Conservation (phyloP, 2,113 vertebrate species). For the Oryzias woworae region DNA sequence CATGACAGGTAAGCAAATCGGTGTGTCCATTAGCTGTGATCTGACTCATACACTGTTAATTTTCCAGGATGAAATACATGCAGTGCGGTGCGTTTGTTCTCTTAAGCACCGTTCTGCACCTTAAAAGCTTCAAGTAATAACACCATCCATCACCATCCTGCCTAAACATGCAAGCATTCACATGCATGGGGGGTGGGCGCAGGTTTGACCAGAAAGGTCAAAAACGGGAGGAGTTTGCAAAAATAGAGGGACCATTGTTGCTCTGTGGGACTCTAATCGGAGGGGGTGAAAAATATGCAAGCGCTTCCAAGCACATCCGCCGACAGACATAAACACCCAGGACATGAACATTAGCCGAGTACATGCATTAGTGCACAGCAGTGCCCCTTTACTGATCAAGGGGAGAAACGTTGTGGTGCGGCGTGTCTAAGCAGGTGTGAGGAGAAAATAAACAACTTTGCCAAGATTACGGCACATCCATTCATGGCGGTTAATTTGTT, state of each 20-base stretch:
- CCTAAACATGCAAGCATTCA: constrained; percentile 26
- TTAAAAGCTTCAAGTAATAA: constrained; percentile 79
- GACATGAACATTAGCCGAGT: constrained; percentile 53
- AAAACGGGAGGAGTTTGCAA: constrained; percentile 42
- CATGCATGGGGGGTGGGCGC: constrained; percentile 14
- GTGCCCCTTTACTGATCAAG: constrained; percentile 62
- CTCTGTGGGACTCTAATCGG: constrained; percentile 58
- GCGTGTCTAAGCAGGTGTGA: constrained; percentile 62
- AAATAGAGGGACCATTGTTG: constrained; percentile 50
- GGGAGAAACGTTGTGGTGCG: constrained; percentile 57
- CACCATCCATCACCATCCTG: constrained; percentile 71
- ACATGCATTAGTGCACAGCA: constrained; percentile 71
- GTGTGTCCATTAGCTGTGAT: constrained; percentile 20
- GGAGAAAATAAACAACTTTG: constrained; percentile 61
- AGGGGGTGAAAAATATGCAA: constrained; percentile 13
- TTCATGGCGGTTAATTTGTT: constrained; percentile 53
- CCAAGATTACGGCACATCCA: constrained; percentile 59
- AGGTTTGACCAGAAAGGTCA: constrained; percentile 62
- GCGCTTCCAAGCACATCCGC: constrained; percentile 5
- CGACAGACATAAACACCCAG: constrained; percentile 36
- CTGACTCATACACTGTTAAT: constrained; percentile 37
- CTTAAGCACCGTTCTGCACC: constrained; percentile 72
- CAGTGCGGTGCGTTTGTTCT: constrained; percentile 72
- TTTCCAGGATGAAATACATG: constrained; percentile 71
- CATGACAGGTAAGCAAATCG: constrained; percentile 1